Conservation (phyloP, 2,797 vertebrate species). For the Pithecia hirsuta region DNA sequence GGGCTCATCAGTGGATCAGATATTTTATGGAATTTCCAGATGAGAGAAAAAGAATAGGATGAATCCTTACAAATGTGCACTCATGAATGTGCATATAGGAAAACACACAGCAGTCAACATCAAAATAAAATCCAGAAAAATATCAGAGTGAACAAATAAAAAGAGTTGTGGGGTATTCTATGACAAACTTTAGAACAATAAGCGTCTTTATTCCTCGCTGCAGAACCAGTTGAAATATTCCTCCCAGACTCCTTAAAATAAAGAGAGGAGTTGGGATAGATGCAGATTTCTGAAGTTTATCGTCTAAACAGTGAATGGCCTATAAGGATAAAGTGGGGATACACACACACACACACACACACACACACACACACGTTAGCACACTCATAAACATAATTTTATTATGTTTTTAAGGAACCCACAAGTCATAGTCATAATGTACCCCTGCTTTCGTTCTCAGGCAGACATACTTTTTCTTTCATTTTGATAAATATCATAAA, state of each 20-base stretch:
- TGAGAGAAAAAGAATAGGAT: neutral
- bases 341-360: neutral
- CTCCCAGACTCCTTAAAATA: neutral
- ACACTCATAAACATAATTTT: neutral
- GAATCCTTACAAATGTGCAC: neutral
- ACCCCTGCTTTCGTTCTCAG: neutral
- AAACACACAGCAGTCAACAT: neutral
- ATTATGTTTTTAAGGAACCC: neutral
- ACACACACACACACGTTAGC: neutral
- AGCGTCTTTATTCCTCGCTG: neutral
- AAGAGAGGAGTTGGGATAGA: neutral
- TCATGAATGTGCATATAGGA: accelerated
- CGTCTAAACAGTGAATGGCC: neutral
- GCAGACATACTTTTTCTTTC: neutral
- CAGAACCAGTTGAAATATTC: neutral
- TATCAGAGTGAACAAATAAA: neutral
- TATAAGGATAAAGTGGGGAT: neutral
- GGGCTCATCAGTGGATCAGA: neutral
- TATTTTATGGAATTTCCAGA: neutral
- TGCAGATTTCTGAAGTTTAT: neutral
- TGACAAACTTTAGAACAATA: neutral
- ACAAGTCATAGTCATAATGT: neutral
- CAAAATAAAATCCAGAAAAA: neutral
- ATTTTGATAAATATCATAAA: neutral
- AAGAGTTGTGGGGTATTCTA: neutral